These are phyloP conservation scores for Brachypterus glaber DNA, from an alignment of 2,888 invertebrate genomes.

Conservation along the genomic window DNA sequence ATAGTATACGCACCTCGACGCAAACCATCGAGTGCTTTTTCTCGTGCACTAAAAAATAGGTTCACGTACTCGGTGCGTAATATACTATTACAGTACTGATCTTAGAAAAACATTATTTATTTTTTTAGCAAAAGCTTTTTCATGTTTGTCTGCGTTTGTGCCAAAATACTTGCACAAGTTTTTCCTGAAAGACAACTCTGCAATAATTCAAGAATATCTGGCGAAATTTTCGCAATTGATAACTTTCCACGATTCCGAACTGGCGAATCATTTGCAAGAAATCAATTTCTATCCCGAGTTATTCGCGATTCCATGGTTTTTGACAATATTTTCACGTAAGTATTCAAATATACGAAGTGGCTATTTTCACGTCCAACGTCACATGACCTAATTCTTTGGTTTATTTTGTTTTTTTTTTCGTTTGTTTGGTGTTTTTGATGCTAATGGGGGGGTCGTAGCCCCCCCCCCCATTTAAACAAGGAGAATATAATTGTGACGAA, in stretches of 20 bases:
- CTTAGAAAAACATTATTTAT: background rate
- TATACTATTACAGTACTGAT: too few relatives aligned
- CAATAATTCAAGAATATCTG: conserved; percentile 93
- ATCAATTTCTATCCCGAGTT: conserved; percentile 95
- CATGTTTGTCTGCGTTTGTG: conserved; percentile 90
- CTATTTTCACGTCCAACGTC: too few relatives aligned
- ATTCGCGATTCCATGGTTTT: conserved; percentile 98
- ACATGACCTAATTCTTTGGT: too few relatives aligned
- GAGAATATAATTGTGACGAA: too few relatives aligned
- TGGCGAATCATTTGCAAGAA: conserved; percentile 82
- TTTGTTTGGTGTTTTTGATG: too few relatives aligned
- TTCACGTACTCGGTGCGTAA: too few relatives aligned
- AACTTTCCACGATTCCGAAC: conserved; percentile 87
- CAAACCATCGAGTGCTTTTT: too few relatives aligned
- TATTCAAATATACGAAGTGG: conserved; percentile 27
- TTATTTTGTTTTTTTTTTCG: too few relatives aligned
- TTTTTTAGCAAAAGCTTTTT: conserved; percentile 75
- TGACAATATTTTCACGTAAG: conserved; percentile 98
- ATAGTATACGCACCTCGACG: too few relatives aligned
- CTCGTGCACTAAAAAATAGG: too few relatives aligned
- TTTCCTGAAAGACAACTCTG: conserved; percentile 94
- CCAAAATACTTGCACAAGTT: conserved; percentile 95
- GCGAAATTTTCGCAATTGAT: conserved; percentile 94
- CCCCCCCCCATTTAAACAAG: too few relatives aligned
- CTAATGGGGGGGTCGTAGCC: too few relatives aligned